These are phyloP conservation scores for Dufourea novaeangliae DNA, from an alignment of 1,140 invertebrate genomes.

Conservation along the genomic window DNA sequence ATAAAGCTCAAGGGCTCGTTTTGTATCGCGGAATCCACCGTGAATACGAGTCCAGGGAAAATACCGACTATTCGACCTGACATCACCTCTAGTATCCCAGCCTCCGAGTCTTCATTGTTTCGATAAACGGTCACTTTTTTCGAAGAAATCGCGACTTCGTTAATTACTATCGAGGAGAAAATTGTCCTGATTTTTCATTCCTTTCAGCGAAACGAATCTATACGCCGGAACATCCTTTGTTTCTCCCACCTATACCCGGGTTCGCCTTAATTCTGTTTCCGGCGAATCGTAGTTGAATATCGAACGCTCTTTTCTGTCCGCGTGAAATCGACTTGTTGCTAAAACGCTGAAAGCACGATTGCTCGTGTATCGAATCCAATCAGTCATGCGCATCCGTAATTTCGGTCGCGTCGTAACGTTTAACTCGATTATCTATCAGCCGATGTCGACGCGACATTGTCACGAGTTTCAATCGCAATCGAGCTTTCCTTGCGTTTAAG, in stretches of 20 bases:
- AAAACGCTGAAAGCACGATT: background rate
- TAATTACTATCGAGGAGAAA: slow-evolving; percentile 18
- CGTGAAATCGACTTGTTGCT: background rate
- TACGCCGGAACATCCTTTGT: background rate
- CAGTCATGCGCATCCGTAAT: slow-evolving; percentile 35
- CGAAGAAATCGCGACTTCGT: slow-evolving; percentile 30
- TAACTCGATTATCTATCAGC: slow-evolving; percentile 1
- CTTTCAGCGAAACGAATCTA: slow-evolving; percentile 3
- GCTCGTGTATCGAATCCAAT: slow-evolving; percentile 21
- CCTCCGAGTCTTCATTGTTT: slow-evolving; percentile 17
- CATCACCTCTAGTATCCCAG: slow-evolving; percentile 30
- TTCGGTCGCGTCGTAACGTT: background rate
- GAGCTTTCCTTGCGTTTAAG: background rate
- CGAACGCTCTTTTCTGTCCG: too few relatives aligned
- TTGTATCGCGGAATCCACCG: background rate
- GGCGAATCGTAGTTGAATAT: background rate
- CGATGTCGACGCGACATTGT: too few relatives aligned
- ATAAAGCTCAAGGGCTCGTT: slow-evolving; percentile 32
- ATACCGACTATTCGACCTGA: slow-evolving; percentile 18
- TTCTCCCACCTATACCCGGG: too few relatives aligned
- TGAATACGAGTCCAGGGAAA: slow-evolving; percentile 4
- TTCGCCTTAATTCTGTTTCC: background rate
- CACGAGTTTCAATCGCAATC: background rate
- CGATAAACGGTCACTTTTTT: background rate
- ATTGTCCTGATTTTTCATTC: slow-evolving; percentile 12